Conservation (phyloP, 2,113 vertebrate genomes). For the Plecotus auritus region DNA sequence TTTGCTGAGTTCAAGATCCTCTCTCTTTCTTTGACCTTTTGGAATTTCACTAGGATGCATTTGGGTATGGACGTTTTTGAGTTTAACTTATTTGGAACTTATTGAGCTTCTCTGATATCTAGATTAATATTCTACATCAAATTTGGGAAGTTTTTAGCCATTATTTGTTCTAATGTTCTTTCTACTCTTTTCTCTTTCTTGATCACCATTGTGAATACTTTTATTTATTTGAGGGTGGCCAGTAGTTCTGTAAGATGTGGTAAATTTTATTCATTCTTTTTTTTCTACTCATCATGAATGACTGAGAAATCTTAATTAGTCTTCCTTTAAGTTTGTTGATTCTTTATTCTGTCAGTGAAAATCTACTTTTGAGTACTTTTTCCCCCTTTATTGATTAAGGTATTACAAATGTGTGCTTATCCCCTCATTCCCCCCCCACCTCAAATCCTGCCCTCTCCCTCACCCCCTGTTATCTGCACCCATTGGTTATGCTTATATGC, state of each 20-base stretch:
- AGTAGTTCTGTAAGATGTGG: not conserved
- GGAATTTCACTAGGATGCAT: not conserved
- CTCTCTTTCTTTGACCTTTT: not conserved
- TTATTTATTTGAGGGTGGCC: not conserved
- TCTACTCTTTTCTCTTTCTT: not conserved
- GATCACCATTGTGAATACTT: not conserved
- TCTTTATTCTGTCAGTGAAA: not conserved
- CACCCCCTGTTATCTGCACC: too few relatives aligned
- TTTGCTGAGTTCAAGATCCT: not conserved
- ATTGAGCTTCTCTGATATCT: not conserved
- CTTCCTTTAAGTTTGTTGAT: not conserved
- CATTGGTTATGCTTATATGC: too few relatives aligned
- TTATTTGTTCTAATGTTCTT: not conserved
- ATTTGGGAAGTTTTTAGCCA: not conserved
- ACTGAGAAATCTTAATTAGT: not conserved
- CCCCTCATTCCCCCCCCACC: too few relatives aligned
- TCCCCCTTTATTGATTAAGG: too few relatives aligned
- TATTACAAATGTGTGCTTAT: too few relatives aligned
- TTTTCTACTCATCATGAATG: not conserved
- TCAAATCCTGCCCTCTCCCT: too few relatives aligned
- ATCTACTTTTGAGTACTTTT: not conserved
- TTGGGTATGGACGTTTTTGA: not conserved
- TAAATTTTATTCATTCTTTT: not conserved
- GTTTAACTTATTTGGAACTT: not conserved
- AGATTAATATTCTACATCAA: not conserved